Base-by-base conservation (phyloP, 1,140 invertebrate genomes). In the Lucilia sericata region DNA sequence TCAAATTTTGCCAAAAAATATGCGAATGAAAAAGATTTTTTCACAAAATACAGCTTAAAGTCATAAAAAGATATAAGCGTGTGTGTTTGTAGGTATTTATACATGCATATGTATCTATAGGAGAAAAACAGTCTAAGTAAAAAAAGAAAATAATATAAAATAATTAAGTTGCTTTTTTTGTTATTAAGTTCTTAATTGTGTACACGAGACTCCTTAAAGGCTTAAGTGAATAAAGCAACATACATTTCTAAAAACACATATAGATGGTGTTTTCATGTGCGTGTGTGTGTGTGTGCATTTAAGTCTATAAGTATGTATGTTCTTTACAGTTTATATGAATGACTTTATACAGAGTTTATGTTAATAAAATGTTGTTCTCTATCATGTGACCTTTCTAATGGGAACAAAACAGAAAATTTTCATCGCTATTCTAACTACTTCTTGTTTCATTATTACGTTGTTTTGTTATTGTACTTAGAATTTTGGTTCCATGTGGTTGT, bases 131-230 rank as follows among this genome's bases (percentile, higher is more conserved):
- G 74, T 9, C 30, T 8, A 5, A 14, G 42, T 10, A 75, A 14
- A 34, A 30, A 78, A 21, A 21, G n/a, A 49, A 21, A 49, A 80
- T 80, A 80, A 80, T 80, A 21, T 14, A 49, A 21, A 49, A 80
- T 80, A 80, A 80, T 80, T 80, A 80, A 80, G 76, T 49, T 49
- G n/a, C 8, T 19, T 80, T 78, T 80, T 36, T 55, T 55, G 51
- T 55, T n/a, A 13, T 55, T 55, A 55, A 7, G 51, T 55, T n/a
- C 51, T 55, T 55, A 55, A 55, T 76, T 19, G 25, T 80, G 19
- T 80, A 80, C 76, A 80, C n/a, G 47, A 49, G 76, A 80, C 76
- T 80, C 19, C 42, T 80, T 51, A 80, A 80, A 80, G 76, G 76
- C 76, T 80, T 80, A 80, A 21, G 76, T 21, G 65, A 9, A 70